Evolutionary conservation across 2,888 invertebrate genomes (phyloP).

Genomic region (Coecobrya sp.): DNA sequence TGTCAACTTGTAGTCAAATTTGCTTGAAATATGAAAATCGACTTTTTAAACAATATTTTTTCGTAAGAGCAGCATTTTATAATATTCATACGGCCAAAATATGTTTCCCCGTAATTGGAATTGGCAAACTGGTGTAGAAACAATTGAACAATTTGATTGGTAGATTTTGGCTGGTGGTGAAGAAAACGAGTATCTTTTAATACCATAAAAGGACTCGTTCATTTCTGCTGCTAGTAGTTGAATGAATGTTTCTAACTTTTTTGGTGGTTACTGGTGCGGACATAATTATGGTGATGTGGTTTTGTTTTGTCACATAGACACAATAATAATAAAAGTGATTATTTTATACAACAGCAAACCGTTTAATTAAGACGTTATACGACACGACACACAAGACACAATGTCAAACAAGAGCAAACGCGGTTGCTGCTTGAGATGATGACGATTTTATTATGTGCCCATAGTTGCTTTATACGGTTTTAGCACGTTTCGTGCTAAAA

Average conservation of each 20-base stretch:
- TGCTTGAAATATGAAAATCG: background rate
- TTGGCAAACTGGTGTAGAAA: background rate
- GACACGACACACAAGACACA: background rate
- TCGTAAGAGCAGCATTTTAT: too few relatives aligned
- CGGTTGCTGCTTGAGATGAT: background rate
- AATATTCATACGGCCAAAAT: background rate
- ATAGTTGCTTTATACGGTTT: too few relatives aligned
- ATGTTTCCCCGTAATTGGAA: slow-evolving; percentile 53
- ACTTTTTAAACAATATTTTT: slow-evolving; percentile 12
- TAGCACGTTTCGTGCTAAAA: background rate
- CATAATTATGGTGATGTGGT: slow-evolving; percentile 12
- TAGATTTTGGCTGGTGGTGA: slow-evolving; percentile 26
- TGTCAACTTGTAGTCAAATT: background rate
- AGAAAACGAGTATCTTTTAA: slow-evolving; percentile 20
- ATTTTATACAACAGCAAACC: background rate
- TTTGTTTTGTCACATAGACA: slow-evolving; percentile 25
- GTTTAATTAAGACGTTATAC: slow-evolving; percentile 53
- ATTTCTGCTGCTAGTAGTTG: too few relatives aligned
- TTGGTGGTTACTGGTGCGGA: background rate
- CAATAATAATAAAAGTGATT: background rate
- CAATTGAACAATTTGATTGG: slow-evolving; percentile 35
- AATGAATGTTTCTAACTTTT: background rate
- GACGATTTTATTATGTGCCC: background rate
- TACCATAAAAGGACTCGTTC: slow-evolving; percentile 47
- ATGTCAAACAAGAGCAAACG: slow-evolving; percentile 30